Conservation (phyloP, 2,113 vertebrate species). For the Ailuropoda melanoleuca region DNA sequence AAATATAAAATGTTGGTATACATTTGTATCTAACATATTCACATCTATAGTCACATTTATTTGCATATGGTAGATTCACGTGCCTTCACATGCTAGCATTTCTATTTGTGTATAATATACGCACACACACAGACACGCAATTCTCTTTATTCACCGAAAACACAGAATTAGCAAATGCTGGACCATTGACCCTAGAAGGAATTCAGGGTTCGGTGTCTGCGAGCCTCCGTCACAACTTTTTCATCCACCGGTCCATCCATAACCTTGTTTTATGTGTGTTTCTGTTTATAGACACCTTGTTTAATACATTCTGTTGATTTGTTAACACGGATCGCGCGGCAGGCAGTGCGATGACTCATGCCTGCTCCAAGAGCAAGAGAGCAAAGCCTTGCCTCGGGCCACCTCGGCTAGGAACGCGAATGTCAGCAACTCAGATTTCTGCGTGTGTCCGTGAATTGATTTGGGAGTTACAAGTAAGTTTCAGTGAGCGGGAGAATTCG, state of each 20-base stretch:
- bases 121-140: neutral
- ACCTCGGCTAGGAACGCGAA: neutral
- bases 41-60: neutral
- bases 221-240: neutral
- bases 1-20: neutral
- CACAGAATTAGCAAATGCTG: neutral
- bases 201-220: neutral
- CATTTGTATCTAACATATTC: neutral
- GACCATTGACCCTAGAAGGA: neutral
- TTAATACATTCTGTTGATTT: neutral
- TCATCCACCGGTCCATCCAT: accelerated
- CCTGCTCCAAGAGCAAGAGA: neutral
- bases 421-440: neutral
- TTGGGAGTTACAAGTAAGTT: neutral
- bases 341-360: accelerated
- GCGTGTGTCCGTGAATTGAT: neutral
- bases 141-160: neutral
- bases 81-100: neutral
- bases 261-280: neutral
- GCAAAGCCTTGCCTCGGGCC: accelerated
- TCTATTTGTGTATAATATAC: neutral
- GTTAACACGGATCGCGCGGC: accelerated
- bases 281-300: neutral
- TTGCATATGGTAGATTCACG: neutral
- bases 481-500: neutral